Conservation (phyloP, 1,140 invertebrate species). For the Uloborus diversus region DNA sequence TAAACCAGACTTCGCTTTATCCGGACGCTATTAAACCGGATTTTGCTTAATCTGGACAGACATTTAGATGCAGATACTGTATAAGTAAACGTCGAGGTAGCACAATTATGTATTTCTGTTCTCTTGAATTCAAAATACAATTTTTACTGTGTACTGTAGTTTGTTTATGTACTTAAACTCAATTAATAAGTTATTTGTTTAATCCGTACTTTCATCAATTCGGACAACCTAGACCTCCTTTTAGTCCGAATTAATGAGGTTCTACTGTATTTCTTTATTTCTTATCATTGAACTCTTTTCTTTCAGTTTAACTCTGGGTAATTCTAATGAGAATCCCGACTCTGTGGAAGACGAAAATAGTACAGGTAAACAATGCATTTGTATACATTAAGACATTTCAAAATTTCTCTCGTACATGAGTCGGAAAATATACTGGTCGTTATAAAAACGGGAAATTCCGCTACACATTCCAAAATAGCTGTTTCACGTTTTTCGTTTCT, state of each 20-base stretch:
- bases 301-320: conserved; percentile 6
- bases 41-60: too few species aligned
- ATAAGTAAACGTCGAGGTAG: not conserved
- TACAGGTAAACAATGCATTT: conserved; percentile 3
- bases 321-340: not conserved
- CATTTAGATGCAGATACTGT: not conserved
- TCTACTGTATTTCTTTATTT: too few species aligned
- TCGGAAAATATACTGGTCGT: not conserved
- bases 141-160: too few species aligned
- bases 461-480: not conserved
- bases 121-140: too few species aligned
- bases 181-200: too few species aligned
- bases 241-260: too few species aligned
- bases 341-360: conserved; percentile 16
- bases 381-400: not conserved
- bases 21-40: too few species aligned
- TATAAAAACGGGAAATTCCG: not conserved
- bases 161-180: too few species aligned
- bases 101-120: not conserved
- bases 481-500: not conserved
- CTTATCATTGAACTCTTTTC: not conserved
- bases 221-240: too few species aligned
- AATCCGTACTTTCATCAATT: too few species aligned
- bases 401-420: not conserved
- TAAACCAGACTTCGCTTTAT: too few species aligned